These are phyloP conservation scores for Oplegnathus fasciatus DNA, from an alignment of 2,113 vertebrate species.

Conservation along the genomic window DNA sequence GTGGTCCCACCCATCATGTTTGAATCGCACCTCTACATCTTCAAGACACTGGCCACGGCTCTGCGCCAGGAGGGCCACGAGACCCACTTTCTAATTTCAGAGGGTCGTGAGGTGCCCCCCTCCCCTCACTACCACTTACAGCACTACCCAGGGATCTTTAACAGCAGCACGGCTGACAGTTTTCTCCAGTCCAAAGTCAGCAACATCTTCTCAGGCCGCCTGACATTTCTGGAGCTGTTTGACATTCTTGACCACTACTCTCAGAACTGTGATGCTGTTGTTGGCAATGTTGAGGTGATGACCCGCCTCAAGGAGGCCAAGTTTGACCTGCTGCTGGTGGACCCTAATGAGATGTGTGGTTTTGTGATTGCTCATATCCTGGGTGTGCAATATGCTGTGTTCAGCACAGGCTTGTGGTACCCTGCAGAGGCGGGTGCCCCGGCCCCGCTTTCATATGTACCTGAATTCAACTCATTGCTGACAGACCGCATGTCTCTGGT, in stretches of 20 bases:
- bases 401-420: conserved; percentile 98
- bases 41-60: conserved; percentile 95
- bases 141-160: conserved; percentile 97
- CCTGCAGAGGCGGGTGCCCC: conserved; percentile 97
- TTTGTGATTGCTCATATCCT: conserved; percentile 96
- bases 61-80: conserved; percentile 93
- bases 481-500: conserved; percentile 95
- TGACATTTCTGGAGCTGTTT: conserved; percentile 94
- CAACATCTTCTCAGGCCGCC: conserved; percentile 96
- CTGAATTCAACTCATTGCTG: conserved; percentile 97
- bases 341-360: conserved; percentile 99
- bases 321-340: conserved; percentile 96
- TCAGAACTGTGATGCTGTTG: conserved; percentile 95
- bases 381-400: conserved; percentile 94
- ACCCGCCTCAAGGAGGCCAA: conserved; percentile 88
- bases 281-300: conserved; percentile 91
- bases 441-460: conserved; percentile 94
- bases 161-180: conserved; percentile 93
- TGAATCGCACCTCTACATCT: conserved; percentile 99
- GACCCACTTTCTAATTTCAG: conserved; percentile 94
- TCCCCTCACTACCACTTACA: conserved; percentile 93
- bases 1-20: conserved; percentile 99
- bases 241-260: conserved; percentile 98
- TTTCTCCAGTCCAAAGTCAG: conserved; percentile 98
- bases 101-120: conserved; percentile 91